Evolutionary conservation across 2,888 invertebrate species (phyloP), one percentile per base, ranked within the genome.

Genomic region (Xanthorhoe designata): DNA sequence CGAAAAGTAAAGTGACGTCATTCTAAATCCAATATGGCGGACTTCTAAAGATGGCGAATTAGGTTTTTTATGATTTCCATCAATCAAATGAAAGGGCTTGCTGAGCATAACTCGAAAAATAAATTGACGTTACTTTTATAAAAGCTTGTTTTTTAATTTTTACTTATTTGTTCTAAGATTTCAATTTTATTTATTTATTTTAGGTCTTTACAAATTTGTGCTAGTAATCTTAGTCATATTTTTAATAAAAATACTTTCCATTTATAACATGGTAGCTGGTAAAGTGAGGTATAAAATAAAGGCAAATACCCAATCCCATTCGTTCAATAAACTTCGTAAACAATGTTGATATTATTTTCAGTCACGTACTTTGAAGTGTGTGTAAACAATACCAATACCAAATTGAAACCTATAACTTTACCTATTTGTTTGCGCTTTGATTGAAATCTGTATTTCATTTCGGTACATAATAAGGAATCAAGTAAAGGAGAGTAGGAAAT

Each of bases 361-460:
- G 54, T 54, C 54, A 54, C 54, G 54, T 54, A 45, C 10, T 55
- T 45, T n/a, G n/a, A 55, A 53, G 35, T 38, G n/a, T 45, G 24
- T 55, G 42, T 19, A 56, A 45, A 45, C 45, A 56, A 56, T 56
- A 45, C n/a, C 55, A 45, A 42, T 15, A 32, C n/a, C 24, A 15
- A 32, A 32, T 29, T 52, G 52, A 29, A 15, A 51, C 19, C 15
- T 51, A 51, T 13, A 19, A 51, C 24, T 52, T 29, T 52, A 42
- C 38, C n/a, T 52, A 42, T 15, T 52, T 47, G 17, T 47, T 17
- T 47, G 45, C 8, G 47, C 47, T 17, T 13, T 47, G 15, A 47
- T 47, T 47, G 17, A 47, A 47, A 47, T 47, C 15, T 8, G 15
- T 47, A 17, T 47, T 15, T 17, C 7, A 17, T 7, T 15, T 17